phyloP scores from a whole-genome alignment of 30 jellyfish, hydroid and myxozoan genomes.

The Hydractinia symbiolongicarpus region DNA sequence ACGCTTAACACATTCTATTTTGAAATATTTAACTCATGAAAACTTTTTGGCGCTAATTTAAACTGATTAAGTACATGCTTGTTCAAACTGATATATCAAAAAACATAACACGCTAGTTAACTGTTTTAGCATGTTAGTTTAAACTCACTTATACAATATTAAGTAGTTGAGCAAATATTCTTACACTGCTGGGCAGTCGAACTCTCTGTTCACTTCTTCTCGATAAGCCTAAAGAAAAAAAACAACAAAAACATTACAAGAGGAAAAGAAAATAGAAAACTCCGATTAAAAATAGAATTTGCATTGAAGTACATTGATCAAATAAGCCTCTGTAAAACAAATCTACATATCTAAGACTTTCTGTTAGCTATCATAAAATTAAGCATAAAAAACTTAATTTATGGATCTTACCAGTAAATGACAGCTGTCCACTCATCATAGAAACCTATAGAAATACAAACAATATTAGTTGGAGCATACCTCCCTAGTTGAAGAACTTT shows the following conservation, averaged over 20 bases:
- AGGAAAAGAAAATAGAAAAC: neutral
- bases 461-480: neutral
- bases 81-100: too few species aligned
- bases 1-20: too few species aligned
- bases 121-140: too few species aligned
- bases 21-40: too few species aligned
- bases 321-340: neutral
- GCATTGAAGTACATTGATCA: neutral
- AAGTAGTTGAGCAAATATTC: conserved; percentile 1
- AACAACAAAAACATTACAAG: neutral
- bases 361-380: too few species aligned
- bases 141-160: too few species aligned
- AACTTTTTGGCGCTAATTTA: too few species aligned
- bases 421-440: conserved; percentile 61
- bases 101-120: too few species aligned
- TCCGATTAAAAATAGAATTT: neutral
- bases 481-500: too few species aligned
- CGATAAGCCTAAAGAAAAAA: conserved; percentile 52
- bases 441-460: conserved; percentile 54
- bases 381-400: too few species aligned
- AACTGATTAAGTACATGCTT: too few species aligned
- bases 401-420: conserved; percentile 48
- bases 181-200: conserved; percentile 69
- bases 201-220: conserved; percentile 77
- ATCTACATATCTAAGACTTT: too few species aligned